Evolutionary conservation across 2,797 vertebrate species (phyloP).

Genomic region (Anguilla anguilla): DNA sequence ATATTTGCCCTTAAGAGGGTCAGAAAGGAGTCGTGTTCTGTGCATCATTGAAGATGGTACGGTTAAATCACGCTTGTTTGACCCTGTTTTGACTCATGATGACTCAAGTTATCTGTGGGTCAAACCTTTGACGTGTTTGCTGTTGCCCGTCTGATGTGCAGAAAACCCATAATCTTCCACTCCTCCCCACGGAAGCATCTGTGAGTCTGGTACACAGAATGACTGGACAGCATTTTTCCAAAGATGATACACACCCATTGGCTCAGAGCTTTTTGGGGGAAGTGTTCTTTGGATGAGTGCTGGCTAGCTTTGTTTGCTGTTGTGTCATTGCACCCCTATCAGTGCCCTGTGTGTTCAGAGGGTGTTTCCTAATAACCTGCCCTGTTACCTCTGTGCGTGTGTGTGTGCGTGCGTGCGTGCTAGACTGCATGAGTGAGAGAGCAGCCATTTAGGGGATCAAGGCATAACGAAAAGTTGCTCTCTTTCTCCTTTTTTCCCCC

Average conservation of each 20-base stretch:
- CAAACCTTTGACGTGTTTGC: not conserved
- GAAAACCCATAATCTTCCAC: not conserved
- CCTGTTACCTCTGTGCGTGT: constrained; percentile 52
- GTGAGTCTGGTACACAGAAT: not conserved
- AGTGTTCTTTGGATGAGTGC: not conserved
- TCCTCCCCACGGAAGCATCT: constrained; percentile 6
- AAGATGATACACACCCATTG: not conserved
- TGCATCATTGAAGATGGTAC: not conserved
- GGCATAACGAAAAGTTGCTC: constrained; percentile 37
- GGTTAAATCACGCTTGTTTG: not conserved
- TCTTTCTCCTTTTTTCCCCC: constrained; percentile 46
- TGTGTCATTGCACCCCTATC: not conserved
- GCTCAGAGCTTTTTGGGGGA: not conserved
- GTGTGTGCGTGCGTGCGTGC: not conserved
- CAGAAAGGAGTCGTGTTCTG: not conserved
- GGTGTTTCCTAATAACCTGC: constrained; percentile 48
- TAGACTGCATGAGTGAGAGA: not conserved
- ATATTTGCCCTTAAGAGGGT: not conserved
- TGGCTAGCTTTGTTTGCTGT: not conserved
- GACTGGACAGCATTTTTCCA: not conserved
- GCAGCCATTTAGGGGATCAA: not conserved
- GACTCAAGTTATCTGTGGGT: not conserved
- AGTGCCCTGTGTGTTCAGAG: not conserved
- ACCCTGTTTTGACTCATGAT: too few relatives aligned
- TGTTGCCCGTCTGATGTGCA: not conserved